These are phyloP conservation scores for Hofmannophila pseudospretella DNA, from an alignment of 2,888 invertebrate species.

Conservation along the genomic window DNA sequence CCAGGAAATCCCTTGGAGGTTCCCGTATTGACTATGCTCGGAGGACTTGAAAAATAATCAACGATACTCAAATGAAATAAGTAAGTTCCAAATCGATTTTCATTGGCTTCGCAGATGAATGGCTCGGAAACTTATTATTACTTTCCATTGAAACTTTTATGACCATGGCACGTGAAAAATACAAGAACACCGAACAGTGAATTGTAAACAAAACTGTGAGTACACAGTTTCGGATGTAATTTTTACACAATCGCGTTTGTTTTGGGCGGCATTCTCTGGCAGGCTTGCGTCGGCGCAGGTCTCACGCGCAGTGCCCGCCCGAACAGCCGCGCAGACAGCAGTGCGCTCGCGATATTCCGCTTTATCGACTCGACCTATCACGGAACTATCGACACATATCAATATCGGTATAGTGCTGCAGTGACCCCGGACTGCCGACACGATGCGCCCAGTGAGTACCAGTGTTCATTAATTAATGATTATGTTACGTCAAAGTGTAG, in stretches of 20 bases:
- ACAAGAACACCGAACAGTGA: conserved; percentile 3
- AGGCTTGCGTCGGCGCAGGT: conserved; percentile 19
- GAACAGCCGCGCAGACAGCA: conserved; percentile 37
- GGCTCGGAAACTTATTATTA: too few species aligned
- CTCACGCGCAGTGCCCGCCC: conserved; percentile 28
- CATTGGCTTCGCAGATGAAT: too few species aligned
- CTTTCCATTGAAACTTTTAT: too few species aligned
- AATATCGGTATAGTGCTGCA: conserved; percentile 19
- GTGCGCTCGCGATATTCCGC: conserved; percentile 42
- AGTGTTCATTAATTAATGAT: conserved; percentile 27
- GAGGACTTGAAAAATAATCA: too few species aligned
- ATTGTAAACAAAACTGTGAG: conserved; percentile 24
- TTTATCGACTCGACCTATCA: conserved; percentile 17
- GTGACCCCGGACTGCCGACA: conserved; percentile 37
- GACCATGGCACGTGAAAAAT: background rate
- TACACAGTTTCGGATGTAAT: conserved; percentile 24
- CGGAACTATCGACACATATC: conserved; percentile 10
- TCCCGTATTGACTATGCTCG: too few species aligned
- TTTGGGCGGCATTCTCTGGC: conserved; percentile 27
- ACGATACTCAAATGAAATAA: too few species aligned
- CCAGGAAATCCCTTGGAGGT: too few species aligned
- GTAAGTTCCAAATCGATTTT: too few species aligned
- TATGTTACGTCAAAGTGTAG: background rate
- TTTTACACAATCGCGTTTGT: conserved; percentile 42
- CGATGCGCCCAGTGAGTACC: conserved; percentile 64